A percentile compares a stretch with the other conserved stretches of the same genome.
phyloP scores from a whole-genome alignment of 2,888 invertebrate genomes.

The Napeogenes sylphis region DNA sequence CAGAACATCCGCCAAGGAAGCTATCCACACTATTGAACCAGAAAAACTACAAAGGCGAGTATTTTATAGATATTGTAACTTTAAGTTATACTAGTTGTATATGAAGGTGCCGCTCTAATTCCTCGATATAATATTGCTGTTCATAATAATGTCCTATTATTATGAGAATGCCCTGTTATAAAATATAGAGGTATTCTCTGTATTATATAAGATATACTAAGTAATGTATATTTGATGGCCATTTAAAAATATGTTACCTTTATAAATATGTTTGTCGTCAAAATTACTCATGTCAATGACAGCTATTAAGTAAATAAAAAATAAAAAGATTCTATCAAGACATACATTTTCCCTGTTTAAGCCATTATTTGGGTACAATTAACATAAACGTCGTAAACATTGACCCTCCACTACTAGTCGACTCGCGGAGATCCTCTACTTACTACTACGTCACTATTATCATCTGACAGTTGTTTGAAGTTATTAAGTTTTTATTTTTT shows the following conservation, averaged over 20 bases:
- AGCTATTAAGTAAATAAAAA: background rate
- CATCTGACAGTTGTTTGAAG: no score
- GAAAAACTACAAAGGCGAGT: constrained; percentile 91
- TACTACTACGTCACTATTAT: no score
- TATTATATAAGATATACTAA: background rate
- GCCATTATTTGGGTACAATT: no score
- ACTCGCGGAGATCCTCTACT: no score
- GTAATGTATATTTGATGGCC: constrained; percentile 3
- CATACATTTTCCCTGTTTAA: no score
- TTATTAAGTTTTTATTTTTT: no score
- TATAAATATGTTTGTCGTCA: background rate
- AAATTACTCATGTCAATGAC: background rate
- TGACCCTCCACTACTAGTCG: no score
- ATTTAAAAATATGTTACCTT: background rate
- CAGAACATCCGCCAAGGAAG: constrained; percentile 55
- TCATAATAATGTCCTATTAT: background rate
- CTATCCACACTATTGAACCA: constrained; percentile 82
- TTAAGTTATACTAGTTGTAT: no score
- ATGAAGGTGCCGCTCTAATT: background rate
- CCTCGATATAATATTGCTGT: background rate
- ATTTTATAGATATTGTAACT: background rate
- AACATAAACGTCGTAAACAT: no score
- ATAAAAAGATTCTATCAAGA: no score
- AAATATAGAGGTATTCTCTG: background rate
- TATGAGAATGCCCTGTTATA: background rate